These are phyloP conservation scores for Neolamprologus sp. DNA, from an alignment of 2,113 vertebrate species.

Conservation along the genomic window DNA sequence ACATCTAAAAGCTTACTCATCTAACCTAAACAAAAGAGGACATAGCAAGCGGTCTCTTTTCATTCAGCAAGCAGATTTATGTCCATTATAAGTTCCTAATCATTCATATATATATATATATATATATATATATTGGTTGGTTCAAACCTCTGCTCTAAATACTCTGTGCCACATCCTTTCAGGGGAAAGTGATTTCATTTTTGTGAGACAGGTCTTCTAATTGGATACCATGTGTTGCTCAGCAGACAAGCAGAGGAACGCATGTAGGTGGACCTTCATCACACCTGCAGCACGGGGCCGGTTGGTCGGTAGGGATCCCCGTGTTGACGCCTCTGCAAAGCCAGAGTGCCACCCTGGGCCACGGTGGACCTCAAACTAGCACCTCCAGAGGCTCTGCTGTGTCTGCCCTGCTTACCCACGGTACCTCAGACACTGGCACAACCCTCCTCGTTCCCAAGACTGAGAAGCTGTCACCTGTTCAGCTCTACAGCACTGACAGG, in stretches of 20 bases:
- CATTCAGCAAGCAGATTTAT: background rate
- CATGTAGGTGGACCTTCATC: background rate
- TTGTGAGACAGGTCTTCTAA: background rate
- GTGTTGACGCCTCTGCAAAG: conserved; percentile 9
- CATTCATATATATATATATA: background rate
- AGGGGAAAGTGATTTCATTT: background rate
- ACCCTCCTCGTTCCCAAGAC: conserved; percentile 78
- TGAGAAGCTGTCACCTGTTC: conserved; percentile 82
- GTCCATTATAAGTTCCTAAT: background rate
- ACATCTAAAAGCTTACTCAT: background rate
- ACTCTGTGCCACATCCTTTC: background rate
- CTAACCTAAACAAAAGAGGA: background rate
- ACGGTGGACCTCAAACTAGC: background rate
- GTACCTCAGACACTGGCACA: conserved; percentile 13
- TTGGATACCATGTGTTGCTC: background rate
- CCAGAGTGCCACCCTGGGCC: background rate
- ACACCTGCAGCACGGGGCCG: conserved; percentile 23
- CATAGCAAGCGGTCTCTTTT: background rate
- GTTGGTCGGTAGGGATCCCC: conserved; percentile 33
- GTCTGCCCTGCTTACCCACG: conserved; percentile 48
- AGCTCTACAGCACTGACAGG: conserved; percentile 64
- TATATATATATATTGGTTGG: background rate
- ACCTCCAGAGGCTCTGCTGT: conserved; percentile 30
- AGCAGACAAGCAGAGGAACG: conserved; percentile 30
- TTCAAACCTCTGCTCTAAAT: background rate